Evolutionary conservation across 2,888 invertebrate species (phyloP).

Genomic region (Trissolcus brochymenae): DNA sequence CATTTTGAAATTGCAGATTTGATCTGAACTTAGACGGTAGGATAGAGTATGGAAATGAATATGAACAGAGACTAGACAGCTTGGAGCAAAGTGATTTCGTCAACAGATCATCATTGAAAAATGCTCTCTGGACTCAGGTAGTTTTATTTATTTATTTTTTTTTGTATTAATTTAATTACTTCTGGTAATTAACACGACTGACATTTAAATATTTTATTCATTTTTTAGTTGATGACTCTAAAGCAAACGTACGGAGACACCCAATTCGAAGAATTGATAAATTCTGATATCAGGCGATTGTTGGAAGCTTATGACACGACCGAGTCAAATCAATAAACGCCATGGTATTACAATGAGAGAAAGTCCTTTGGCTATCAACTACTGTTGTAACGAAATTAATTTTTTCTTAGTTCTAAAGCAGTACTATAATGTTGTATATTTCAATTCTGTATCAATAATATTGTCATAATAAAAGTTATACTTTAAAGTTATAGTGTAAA

Average conservation of each 20-base stretch:
- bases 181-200: too few relatives aligned
- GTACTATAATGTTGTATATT: conserved; percentile 73
- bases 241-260: conserved; percentile 86
- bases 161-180: too few relatives aligned
- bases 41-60: conserved; percentile 76
- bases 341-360: background rate
- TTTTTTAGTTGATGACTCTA: conserved; percentile 82
- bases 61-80: conserved; percentile 84
- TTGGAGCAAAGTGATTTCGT: conserved; percentile 87
- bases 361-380: background rate
- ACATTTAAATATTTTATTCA: conserved; percentile 46
- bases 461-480: conserved; percentile 69
- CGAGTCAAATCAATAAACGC: background rate
- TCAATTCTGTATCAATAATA: conserved; percentile 73
- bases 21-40: conserved; percentile 7
- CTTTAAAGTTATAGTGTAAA: too few relatives aligned
- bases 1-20: conserved; percentile 19
- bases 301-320: background rate
- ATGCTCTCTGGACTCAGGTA: conserved; percentile 85
- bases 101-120: conserved; percentile 85
- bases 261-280: conserved; percentile 81
- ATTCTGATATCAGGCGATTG: conserved; percentile 7
- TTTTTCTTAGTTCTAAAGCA: conserved; percentile 67
- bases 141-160: conserved; percentile 1
- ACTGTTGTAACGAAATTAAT: conserved; percentile 64